Evolutionary conservation across 2,113 vertebrate genomes (phyloP), one percentile per base, ranked within the genome.

Genomic region (Tragelaphus imberbis): DNA sequence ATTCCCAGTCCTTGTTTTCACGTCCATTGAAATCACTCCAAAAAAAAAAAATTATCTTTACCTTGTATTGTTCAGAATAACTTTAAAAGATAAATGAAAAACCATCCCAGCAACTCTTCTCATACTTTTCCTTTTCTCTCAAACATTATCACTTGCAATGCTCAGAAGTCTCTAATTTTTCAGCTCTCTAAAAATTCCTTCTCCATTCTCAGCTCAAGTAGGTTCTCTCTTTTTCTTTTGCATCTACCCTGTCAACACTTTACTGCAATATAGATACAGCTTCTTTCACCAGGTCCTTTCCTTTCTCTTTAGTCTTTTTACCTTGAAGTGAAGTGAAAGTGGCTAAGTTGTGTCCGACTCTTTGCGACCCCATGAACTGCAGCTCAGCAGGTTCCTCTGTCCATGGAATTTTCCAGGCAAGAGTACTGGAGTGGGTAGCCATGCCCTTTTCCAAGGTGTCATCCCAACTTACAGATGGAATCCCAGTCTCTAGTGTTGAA

Each of bases 331-430:
- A 77, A 77, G 40, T 7, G 40, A 77, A 44, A 77, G 11, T 27
- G 23, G 12, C 71, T 77, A 0, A 0, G 6, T 44, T 23, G 23
- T 77, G 12, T 44, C 12, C 0, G 6, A 44, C 23, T 44, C 21
- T 25, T 44, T 77, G 40, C 0, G 1, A 77, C 23, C 1, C 71
- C 21, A 14, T 15, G 71, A 6, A 44, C 40, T 77, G 3, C 71
- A 77, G 11, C 71, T 77, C 71, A 44, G 71, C 36, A 44, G 36
- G 36, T 27, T 44, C 40, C 23, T 77, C 12, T 77, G 71, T 77
- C 12, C 23, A 7, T 77, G 23, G 71, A 44, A 44, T 77, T 77
- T 40, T 77, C 40, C 40, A 2, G 71, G 23, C 71, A 77, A 44
- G 11, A 77, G 44, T 77, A 77, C 40, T 77, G 23, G 40, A 25